Evolutionary conservation across 2,888 invertebrate genomes (phyloP), one percentile per base, ranked within the genome.

Genomic region (Orchesellides sinensis): DNA sequence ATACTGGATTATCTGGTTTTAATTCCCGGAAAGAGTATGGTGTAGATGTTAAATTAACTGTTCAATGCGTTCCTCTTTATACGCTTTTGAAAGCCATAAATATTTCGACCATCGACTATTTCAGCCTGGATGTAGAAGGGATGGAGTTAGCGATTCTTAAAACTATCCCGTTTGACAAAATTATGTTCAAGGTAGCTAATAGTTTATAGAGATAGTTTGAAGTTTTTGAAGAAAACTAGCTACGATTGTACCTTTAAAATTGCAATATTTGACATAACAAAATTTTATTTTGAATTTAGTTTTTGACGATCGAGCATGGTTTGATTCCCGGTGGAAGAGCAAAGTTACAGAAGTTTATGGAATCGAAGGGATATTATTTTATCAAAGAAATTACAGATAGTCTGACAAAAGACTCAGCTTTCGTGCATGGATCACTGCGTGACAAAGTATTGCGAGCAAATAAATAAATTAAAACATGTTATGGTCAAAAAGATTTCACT

Each of bases 71-170:
- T 3, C 78, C 78, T 8, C n/a, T 78, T 6, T 61, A 49, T 21
- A 78, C 56, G 0, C 27, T 78, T 21, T 14, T 78, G 25, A 27
- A 32, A 6, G 69, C 69, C 5, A 14, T 78, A 4, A 23, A 52
- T 17, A 25, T 59, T 2, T 23, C 2, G 0, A 47, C 40, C 12
- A 61, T 78, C 0, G 78, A 78, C 29, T 78, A 32, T 27, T 17
- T 78, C 8, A 78, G 69, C 23, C 21, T 78, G 29, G 78, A 78
- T 27, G 69, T 69, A 10, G 69, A 69, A 29, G 78, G 78, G 14
- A 17, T 21, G 0, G 78, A 78, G 10, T 32, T 78, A 0, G 32
- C 10, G n/a, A 35, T 78, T 49, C 25, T 78, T 35, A 69, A 78
- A 19, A 78, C 78, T 10, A 49, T 78, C 4, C 78, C 78, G 1